A percentile compares a stretch with the other conserved stretches of the same genome.
These are phyloP conservation scores for Drosophila nr. medialis DNA, from an alignment of 2,888 invertebrate species.

Conservation along the genomic window DNA sequence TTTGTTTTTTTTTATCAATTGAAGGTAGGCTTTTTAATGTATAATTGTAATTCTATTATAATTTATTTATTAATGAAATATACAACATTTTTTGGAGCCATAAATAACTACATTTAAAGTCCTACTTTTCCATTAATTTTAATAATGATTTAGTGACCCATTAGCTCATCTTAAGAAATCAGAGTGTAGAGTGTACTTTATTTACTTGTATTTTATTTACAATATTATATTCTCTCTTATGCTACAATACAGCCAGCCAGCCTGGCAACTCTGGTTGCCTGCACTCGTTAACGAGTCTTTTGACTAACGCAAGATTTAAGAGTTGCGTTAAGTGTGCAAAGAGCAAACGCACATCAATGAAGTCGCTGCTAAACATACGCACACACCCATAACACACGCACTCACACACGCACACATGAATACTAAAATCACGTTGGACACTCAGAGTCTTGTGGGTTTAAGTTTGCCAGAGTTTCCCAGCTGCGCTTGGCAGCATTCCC, in stretches of 20 bases:
- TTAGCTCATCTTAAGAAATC: background rate
- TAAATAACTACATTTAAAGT: background rate
- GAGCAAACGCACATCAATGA: constrained; percentile 38
- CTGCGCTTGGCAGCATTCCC: constrained; percentile 19
- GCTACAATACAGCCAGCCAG: background rate
- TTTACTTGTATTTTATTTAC: background rate
- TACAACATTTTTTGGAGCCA: no score
- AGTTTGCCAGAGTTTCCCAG: constrained; percentile 23
- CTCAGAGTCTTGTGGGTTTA: constrained; percentile 21
- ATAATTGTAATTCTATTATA: no score
- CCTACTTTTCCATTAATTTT: background rate
- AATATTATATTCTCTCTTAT: background rate
- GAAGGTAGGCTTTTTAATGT: no score
- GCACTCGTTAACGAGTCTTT: constrained; percentile 6
- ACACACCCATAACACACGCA: constrained; percentile 8
- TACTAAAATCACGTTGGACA: background rate
- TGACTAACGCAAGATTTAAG: constrained; percentile 33
- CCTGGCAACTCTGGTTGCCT: constrained; percentile 39
- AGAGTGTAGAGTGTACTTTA: background rate
- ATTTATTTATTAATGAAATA: no score
- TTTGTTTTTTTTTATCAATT: no score
- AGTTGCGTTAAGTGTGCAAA: constrained; percentile 14
- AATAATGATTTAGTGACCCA: background rate
- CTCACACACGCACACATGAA: background rate
- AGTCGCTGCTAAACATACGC: constrained; percentile 20